Conservation (phyloP, 2,797 vertebrate species). For the Eulemur albifrons region DNA sequence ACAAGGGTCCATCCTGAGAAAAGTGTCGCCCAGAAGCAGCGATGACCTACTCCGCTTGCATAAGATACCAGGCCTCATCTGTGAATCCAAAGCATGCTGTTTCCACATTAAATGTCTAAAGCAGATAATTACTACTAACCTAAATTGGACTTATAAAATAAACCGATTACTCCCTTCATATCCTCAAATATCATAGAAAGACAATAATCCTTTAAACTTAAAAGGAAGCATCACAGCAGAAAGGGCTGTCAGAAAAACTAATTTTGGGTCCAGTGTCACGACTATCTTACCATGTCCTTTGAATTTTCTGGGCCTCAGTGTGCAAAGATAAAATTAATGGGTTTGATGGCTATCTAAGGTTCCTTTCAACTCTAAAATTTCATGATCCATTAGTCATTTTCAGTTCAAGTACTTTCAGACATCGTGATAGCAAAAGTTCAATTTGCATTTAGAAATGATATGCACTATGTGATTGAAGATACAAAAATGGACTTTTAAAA, state of each 20-base stretch:
- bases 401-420: background rate
- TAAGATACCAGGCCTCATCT: background rate
- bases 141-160: background rate
- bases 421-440: background rate
- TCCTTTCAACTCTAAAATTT: background rate
- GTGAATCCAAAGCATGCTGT: background rate
- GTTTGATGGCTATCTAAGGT: background rate
- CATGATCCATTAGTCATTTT: background rate
- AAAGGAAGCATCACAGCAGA: background rate
- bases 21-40: background rate
- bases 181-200: background rate
- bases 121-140: background rate
- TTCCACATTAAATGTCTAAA: background rate
- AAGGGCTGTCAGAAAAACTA: background rate
- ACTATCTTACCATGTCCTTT: background rate
- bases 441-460: background rate
- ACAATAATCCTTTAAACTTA: background rate
- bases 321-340: background rate
- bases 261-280: background rate
- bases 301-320: background rate
- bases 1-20: background rate
- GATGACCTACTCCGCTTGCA: background rate
- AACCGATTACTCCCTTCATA: background rate
- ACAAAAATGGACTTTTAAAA: conserved; percentile 4
- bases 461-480: background rate